Percentiles rank a stretch among this genome's conserved stretches.
Evolutionary conservation across 2,113 vertebrate species (phyloP).

Genomic region (Poecile atricapillus): DNA sequence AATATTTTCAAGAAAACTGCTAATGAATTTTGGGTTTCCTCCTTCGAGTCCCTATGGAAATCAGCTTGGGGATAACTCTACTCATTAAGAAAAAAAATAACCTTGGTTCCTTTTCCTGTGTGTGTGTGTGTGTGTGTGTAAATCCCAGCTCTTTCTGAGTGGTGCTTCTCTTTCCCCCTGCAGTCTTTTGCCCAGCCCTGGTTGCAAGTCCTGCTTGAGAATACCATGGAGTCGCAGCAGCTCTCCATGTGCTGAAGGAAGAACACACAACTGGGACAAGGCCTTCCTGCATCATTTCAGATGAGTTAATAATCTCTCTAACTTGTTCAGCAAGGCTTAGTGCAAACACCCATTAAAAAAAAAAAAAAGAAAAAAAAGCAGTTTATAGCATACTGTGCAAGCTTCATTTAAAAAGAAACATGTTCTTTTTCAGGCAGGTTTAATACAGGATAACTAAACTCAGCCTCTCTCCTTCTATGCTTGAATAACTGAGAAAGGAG

Average conservation of each 20-base stretch:
- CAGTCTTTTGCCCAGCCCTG: neutral
- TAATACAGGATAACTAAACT: neutral
- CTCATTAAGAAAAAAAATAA: neutral
- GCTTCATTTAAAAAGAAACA: slow-evolving; percentile 4
- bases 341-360: slow-evolving; percentile 29
- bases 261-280: neutral
- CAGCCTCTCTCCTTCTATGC: neutral
- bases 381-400: neutral
- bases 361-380: neutral
- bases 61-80: neutral
- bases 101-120: neutral
- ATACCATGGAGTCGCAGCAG: neutral
- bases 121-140: neutral
- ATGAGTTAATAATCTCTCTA: slow-evolving; percentile 31
- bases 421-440: neutral
- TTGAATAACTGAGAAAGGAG: neutral
- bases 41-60: neutral
- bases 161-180: neutral
- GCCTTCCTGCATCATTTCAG: slow-evolving; percentile 18
- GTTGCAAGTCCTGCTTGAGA: neutral
- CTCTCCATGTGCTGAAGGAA: neutral
- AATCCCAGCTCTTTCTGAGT: neutral
- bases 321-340: slow-evolving; percentile 33
- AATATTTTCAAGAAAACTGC: neutral
- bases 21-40: neutral